A percentile compares a stretch with the other conserved stretches of the same genome.
Conservation (phyloP, 2,888 invertebrate genomes). For the Amiota minor region DNA sequence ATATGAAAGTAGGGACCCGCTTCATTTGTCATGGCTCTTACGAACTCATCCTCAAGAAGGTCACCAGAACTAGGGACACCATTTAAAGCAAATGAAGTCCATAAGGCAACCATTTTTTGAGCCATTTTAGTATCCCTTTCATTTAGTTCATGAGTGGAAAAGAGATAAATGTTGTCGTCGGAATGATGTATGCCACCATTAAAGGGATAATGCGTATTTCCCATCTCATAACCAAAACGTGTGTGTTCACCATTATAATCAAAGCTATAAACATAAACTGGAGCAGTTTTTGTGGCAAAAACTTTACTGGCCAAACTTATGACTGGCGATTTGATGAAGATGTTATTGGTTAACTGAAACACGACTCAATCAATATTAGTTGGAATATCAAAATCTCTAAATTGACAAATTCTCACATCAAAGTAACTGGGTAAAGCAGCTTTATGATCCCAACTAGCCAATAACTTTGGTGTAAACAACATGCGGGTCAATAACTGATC, state of each 20-base stretch:
- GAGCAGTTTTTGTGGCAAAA: slow-evolving; percentile 53
- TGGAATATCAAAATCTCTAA: background rate
- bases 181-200: slow-evolving; percentile 77
- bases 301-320: slow-evolving; percentile 69
- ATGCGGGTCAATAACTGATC: slow-evolving; percentile 71
- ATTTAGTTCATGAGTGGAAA: slow-evolving; percentile 70
- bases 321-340: slow-evolving; percentile 74
- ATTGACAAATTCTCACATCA: slow-evolving; percentile 71
- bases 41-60: background rate
- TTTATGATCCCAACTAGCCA: slow-evolving; percentile 71
- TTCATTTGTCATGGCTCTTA: slow-evolving; percentile 51
- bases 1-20: slow-evolving; percentile 72
- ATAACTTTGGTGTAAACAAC: slow-evolving; percentile 69
- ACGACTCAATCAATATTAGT: background rate
- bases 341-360: slow-evolving; percentile 53
- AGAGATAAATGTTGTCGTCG: slow-evolving; percentile 78
- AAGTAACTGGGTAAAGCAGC: slow-evolving; percentile 74
- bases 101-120: slow-evolving; percentile 73
- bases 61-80: slow-evolving; percentile 59
- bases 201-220: slow-evolving; percentile 73
- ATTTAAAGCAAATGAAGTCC: slow-evolving; percentile 72
- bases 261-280: slow-evolving; percentile 75
- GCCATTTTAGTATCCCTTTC: slow-evolving; percentile 70
- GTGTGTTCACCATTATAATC: slow-evolving; percentile 74
- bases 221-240: slow-evolving; percentile 73